Conservation (phyloP, 2,113 vertebrate species). For the Solenodon paradoxus region DNA sequence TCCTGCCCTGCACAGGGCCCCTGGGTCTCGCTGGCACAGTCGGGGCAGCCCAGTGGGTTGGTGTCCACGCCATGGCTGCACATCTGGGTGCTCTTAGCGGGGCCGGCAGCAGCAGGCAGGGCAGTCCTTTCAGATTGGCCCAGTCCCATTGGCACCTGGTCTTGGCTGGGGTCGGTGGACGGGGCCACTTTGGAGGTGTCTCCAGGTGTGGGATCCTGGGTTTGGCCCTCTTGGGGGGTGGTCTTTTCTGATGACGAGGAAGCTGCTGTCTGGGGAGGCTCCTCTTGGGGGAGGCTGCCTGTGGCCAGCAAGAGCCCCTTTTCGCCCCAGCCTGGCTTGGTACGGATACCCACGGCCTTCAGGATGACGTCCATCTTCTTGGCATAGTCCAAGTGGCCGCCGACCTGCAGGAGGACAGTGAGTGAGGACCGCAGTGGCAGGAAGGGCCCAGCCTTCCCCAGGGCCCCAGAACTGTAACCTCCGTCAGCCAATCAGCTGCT, state of each 20-base stretch:
- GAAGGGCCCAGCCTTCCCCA: background rate
- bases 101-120: background rate
- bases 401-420: conserved; percentile 85
- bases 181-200: background rate
- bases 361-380: conserved; percentile 95
- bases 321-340: conserved; percentile 77
- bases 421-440: background rate
- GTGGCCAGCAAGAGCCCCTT: conserved; percentile 72
- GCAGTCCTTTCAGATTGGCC: background rate
- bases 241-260: fast-evolving
- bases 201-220: conserved; percentile 5
- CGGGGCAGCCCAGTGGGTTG: background rate
- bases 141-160: background rate
- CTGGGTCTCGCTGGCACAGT: background rate
- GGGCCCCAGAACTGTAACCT: background rate
- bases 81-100: fast-evolving
- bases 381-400: conserved; percentile 97
- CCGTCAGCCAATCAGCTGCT: background rate
- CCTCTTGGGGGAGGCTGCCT: conserved; percentile 45
- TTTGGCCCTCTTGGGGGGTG: background rate
- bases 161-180: background rate
- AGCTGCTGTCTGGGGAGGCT: fast-evolving
- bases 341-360: conserved; percentile 90
- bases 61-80: background rate
- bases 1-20: background rate